These are phyloP conservation scores for Hetaerina americana DNA, from an alignment of 1,140 invertebrate genomes.

Conservation along the genomic window DNA sequence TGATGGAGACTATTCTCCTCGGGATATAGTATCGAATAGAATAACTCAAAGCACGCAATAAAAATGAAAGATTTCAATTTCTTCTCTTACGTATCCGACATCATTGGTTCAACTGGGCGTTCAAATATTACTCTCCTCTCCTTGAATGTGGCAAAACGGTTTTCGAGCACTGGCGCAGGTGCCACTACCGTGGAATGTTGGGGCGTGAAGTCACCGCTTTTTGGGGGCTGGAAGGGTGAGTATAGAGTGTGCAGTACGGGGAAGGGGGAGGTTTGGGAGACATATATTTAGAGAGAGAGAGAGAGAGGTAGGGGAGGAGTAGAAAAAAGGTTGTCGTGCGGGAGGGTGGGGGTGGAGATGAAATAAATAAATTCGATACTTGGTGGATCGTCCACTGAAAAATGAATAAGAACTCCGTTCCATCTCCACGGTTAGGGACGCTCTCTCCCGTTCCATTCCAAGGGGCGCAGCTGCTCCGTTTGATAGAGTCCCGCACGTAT, in stretches of 20 bases:
- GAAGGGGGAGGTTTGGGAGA: too few relatives aligned
- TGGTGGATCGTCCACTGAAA: neutral
- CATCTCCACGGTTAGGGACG: neutral
- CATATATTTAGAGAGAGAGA: too few relatives aligned
- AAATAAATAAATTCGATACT: constrained; percentile 1
- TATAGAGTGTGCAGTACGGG: too few relatives aligned
- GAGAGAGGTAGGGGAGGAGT: neutral
- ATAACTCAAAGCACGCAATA: too few relatives aligned
- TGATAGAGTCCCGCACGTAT: neutral
- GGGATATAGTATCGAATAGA: too few relatives aligned
- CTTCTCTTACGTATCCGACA: neutral
- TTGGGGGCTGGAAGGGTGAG: too few relatives aligned
- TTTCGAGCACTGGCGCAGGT: neutral
- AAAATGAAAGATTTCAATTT: neutral
- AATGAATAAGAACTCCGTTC: neutral
- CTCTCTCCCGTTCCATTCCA: neutral
- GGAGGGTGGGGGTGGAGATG: neutral
- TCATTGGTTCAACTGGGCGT: neutral
- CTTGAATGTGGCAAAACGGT: neutral
- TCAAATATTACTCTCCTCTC: neutral
- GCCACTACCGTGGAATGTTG: neutral
- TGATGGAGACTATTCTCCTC: too few relatives aligned
- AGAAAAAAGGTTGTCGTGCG: neutral
- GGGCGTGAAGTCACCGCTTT: too few relatives aligned
- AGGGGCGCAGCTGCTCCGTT: neutral